Conservation (phyloP, 2,888 invertebrate species). For the Netelia inedita region DNA sequence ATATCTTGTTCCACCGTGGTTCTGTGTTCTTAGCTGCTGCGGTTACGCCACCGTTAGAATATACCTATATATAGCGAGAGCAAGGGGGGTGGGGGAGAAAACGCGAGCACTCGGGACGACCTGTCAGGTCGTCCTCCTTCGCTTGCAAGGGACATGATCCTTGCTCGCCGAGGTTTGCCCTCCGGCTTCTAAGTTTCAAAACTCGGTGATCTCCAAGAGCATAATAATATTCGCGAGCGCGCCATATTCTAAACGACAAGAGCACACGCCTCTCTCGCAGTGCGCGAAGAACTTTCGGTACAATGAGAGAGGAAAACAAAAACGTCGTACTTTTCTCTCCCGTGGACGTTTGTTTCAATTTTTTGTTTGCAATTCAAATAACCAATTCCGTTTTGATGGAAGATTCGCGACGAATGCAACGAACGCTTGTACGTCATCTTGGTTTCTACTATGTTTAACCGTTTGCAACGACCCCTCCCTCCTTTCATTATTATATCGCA, state of each 20-base stretch:
- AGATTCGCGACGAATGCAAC: slow-evolving; percentile 9
- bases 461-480: not conserved
- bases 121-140: slow-evolving; percentile 64
- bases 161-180: slow-evolving; percentile 45
- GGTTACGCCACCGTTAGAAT: slow-evolving; percentile 45
- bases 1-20: slow-evolving; percentile 58
- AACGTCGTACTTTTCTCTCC: slow-evolving; percentile 4
- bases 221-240: slow-evolving; percentile 48
- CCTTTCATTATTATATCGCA: slow-evolving; percentile 2
- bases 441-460: not conserved
- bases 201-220: slow-evolving; percentile 62
- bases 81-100: slow-evolving; percentile 27
- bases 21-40: slow-evolving; percentile 60
- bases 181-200: slow-evolving; percentile 62
- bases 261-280: slow-evolving; percentile 35
- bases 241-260: slow-evolving; percentile 61
- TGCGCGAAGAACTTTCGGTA: not conserved
- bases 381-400: not conserved
- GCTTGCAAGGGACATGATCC: slow-evolving; percentile 50
- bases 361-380: not conserved
- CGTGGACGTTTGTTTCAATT: slow-evolving; percentile 26
- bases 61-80: slow-evolving; percentile 19
- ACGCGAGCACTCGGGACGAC: slow-evolving; percentile 50
- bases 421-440: not conserved
- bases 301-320: slow-evolving; percentile 17